These are phyloP conservation scores for Myiopsitta monachus DNA, from an alignment of 2,113 vertebrate species.

Conservation along the genomic window DNA sequence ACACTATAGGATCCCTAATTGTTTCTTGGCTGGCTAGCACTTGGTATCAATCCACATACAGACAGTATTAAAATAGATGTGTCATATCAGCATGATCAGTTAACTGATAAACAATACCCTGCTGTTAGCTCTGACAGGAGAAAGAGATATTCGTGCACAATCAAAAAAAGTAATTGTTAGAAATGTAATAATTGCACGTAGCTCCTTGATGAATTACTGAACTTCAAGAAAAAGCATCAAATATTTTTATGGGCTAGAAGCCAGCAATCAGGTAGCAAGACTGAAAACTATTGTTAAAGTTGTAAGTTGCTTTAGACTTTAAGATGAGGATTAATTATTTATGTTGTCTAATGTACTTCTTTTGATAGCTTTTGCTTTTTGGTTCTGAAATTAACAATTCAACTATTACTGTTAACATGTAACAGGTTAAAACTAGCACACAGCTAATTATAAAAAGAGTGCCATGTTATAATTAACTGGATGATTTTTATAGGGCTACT, in stretches of 20 bases:
- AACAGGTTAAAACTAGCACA: background rate
- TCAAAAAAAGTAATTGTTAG: constrained; percentile 1
- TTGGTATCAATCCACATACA: background rate
- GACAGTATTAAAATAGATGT: background rate
- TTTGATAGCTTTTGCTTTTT: background rate
- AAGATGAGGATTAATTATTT: background rate
- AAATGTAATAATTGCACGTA: background rate
- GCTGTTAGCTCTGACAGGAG: background rate
- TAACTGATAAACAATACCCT: constrained; percentile 4
- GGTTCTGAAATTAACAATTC: background rate
- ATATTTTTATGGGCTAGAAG: background rate
- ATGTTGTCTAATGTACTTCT: background rate
- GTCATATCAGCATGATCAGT: constrained; percentile 38
- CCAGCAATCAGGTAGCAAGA: constrained; percentile 8
- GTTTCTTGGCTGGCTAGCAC: constrained; percentile 20
- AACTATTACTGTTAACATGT: background rate
- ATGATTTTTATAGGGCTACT: background rate
- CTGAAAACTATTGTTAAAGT: background rate
- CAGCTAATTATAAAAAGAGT: background rate
- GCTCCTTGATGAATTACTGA: background rate
- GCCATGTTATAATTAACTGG: background rate
- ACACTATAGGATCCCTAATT: background rate
- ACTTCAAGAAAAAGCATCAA: background rate
- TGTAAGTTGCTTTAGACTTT: background rate
- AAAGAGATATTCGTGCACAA: background rate